Evolutionary conservation across 2,113 vertebrate genomes (phyloP), one percentile per base, ranked within the genome.

Genomic region (Malurus elegans): DNA sequence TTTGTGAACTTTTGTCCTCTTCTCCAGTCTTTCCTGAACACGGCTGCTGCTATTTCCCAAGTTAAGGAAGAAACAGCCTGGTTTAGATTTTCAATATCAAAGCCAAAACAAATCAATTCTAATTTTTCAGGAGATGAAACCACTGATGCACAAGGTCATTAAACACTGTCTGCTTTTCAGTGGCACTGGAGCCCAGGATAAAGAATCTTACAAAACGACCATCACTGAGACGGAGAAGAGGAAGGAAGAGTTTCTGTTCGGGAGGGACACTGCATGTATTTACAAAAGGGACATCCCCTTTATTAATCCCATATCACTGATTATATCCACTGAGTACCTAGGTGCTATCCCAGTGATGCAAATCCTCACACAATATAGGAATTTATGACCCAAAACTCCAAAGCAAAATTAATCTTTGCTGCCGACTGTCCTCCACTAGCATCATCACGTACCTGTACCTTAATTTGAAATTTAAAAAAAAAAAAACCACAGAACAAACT

Each of bases 41-140:
- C 20, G 70, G 34, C 25, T 78, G 60, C 36, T 83, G 31, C 65
- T 40, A 47, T 34, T 62, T 75, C 28, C 79, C 23, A 73, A 73
- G 26, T 60, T 4, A 25, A 25, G 42, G 34, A 94, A 79, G 48
- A 81, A 93, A 88, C 74, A 15, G 6, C 38, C 56, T 3, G 3
- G 28, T 81, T 82, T 20, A 64, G 54, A n/a, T 76, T 88, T 94
- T 93, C 86, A 71, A 18, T 70, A 93, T 89, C 66, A 87, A 83
- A 93, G 80, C 72, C 62, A 76, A 91, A 92, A 50, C 65, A 80
- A 78, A 90, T 82, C 48, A 80, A 93, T 90, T 93, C 81, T 88
- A 75, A 81, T 91, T 89, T 92, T 79, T 79, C 67, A 96, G 65
- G 65, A 94, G 70, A 71, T 91, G 50, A 92, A 96, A 79, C 62